phyloP scores from a whole-genome alignment of 2,888 invertebrate species.

The Limenitis arthemis region DNA sequence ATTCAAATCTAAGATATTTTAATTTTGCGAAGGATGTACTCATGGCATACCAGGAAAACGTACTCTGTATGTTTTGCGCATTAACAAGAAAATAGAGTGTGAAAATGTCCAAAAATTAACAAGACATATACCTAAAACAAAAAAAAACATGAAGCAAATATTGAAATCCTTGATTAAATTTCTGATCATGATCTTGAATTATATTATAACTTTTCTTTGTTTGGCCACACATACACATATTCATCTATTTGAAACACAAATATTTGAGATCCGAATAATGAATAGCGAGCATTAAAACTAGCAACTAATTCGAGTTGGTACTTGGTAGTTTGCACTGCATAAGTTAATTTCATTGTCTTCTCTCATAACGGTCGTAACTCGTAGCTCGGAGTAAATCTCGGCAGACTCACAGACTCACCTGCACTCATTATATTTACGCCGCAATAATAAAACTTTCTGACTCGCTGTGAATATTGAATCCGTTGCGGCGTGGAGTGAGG shows the following conservation, averaged over 20 bases:
- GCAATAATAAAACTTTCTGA: conserved; percentile 70
- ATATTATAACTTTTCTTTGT: too few species aligned
- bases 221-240: too few species aligned
- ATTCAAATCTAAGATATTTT: too few species aligned
- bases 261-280: conserved; percentile 11
- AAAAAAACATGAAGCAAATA: too few species aligned
- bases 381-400: conserved; percentile 51
- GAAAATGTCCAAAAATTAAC: too few species aligned
- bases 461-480: conserved; percentile 68
- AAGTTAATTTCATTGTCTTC: conserved; percentile 55
- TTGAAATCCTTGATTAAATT: too few species aligned
- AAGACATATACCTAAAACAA: too few species aligned
- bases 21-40: too few species aligned
- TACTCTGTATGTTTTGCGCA: too few species aligned
- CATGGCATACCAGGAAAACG: too few species aligned
- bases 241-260: neutral
- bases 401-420: conserved; percentile 65
- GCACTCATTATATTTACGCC: conserved; percentile 70
- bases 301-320: conserved; percentile 41
- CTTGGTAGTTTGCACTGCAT: conserved; percentile 34
- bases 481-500: conserved; percentile 50
- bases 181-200: too few species aligned
- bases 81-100: too few species aligned
- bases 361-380: conserved; percentile 40
- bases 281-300: conserved; percentile 39